Conservation (phyloP, 2,113 vertebrate species). For the Bagarius yarrelli region DNA sequence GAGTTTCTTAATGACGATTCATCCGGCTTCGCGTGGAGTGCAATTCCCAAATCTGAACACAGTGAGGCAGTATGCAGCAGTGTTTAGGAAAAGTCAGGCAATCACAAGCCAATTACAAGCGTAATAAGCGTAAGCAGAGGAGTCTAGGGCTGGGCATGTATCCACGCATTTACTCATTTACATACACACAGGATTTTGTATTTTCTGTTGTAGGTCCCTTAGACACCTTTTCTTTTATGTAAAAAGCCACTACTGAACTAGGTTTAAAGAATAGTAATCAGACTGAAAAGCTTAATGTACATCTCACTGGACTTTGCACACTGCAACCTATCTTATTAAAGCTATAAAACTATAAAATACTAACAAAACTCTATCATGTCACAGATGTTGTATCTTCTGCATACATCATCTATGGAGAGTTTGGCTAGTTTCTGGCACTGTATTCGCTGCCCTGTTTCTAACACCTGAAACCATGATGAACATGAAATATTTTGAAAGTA, state of each 20-base stretch:
- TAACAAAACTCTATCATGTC: slow-evolving; percentile 40
- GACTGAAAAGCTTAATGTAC: not conserved
- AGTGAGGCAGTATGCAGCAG: slow-evolving; percentile 34
- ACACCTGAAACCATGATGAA: slow-evolving; percentile 25
- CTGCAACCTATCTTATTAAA: slow-evolving; percentile 47
- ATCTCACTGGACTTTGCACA: slow-evolving; percentile 50
- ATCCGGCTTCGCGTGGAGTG: not conserved
- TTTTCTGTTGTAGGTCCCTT: not conserved
- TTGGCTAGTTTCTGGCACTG: slow-evolving; percentile 5
- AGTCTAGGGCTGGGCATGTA: slow-evolving; percentile 36
- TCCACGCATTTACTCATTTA: not conserved
- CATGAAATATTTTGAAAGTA: slow-evolving; percentile 2
- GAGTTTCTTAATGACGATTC: not conserved
- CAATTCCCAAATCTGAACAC: slow-evolving; percentile 18
- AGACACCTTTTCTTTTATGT: not conserved
- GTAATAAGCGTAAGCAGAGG: slow-evolving; percentile 9
- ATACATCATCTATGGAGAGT: slow-evolving; percentile 30
- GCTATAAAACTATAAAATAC: slow-evolving; percentile 59
- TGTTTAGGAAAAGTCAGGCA: slow-evolving; percentile 15
- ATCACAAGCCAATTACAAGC: slow-evolving; percentile 30
- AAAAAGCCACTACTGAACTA: not conserved
- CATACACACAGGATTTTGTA: not conserved
- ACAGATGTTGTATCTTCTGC: slow-evolving; percentile 33
- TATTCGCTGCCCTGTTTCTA: not conserved
- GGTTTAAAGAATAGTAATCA: not conserved